Percentiles rank a stretch among this genome's conserved stretches.
Conservation (phyloP, 2,888 invertebrate genomes). For the Hirtodrosophila duncani region DNA sequence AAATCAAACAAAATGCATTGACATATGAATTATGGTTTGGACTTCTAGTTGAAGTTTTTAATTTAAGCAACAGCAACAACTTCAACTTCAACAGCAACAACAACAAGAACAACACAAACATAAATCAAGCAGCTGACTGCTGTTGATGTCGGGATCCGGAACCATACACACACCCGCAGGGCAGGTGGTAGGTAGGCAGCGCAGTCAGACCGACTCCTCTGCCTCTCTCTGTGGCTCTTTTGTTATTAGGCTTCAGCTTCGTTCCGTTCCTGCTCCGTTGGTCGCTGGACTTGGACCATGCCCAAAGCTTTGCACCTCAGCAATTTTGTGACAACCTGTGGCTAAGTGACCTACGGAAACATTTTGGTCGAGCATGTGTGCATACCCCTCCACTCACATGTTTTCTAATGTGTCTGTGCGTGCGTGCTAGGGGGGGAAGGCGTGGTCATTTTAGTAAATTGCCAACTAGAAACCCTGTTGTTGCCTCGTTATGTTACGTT, state of each 20-base stretch:
- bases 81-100: neutral
- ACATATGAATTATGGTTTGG: slow-evolving; percentile 64
- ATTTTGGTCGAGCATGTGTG: slow-evolving; percentile 52
- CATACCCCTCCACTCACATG: slow-evolving; percentile 2
- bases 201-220: slow-evolving; percentile 13
- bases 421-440: slow-evolving; percentile 27
- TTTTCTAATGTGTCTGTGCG: neutral
- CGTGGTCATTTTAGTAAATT: slow-evolving; percentile 47
- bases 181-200: neutral
- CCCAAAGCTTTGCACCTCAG: slow-evolving; percentile 42
- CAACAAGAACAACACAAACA: slow-evolving; percentile 23
- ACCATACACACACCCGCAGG: slow-evolving; percentile 16
- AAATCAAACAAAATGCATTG: slow-evolving; percentile 65
- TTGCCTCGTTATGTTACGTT: slow-evolving; percentile 42
- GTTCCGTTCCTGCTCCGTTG: no score
- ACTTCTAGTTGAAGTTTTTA: no score
- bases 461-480: slow-evolving; percentile 32
- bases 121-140: slow-evolving; percentile 69
- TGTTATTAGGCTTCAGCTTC: no score
- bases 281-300: slow-evolving; percentile 33
- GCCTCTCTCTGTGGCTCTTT: slow-evolving; percentile 16
- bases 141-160: slow-evolving; percentile 47
- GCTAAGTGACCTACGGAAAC: slow-evolving; percentile 50
- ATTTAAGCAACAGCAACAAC: slow-evolving; percentile 35
- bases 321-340: slow-evolving; percentile 66